These are phyloP conservation scores for Cyphomyrus discorhynchus DNA, from an alignment of 2,113 vertebrate genomes.

Conservation along the genomic window DNA sequence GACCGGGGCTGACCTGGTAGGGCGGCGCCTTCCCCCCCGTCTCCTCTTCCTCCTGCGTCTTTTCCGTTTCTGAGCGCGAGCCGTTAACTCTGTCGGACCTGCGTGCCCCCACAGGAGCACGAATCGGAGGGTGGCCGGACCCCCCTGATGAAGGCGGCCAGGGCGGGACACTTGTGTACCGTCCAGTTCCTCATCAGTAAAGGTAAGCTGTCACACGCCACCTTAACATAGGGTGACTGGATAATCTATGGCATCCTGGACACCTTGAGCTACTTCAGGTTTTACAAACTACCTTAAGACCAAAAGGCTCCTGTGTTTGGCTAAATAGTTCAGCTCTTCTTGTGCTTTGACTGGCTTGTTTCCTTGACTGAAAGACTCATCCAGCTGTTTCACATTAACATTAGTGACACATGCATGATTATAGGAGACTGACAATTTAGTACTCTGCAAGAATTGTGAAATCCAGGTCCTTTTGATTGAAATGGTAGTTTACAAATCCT, in stretches of 20 bases:
- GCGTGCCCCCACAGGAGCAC: constrained; percentile 71
- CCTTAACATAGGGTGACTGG: not conserved
- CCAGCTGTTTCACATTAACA: not conserved
- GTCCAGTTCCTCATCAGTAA: constrained; percentile 99
- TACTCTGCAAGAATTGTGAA: not conserved
- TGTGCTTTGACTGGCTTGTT: not conserved
- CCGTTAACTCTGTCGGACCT: not conserved
- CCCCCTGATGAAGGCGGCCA: constrained; percentile 94
- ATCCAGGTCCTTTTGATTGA: not conserved
- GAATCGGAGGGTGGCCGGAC: constrained; percentile 97
- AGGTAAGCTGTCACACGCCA: constrained; percentile 54
- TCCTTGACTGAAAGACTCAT: not conserved
- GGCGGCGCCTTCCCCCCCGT: constrained; percentile 9
- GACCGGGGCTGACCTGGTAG: constrained; percentile 92
- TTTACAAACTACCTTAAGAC: not conserved
- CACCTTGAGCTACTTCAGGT: not conserved
- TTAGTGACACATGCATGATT: not conserved
- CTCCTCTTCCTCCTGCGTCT: not conserved
- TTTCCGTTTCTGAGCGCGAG: not conserved
- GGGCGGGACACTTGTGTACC: constrained; percentile 95
- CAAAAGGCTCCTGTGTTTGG: constrained; percentile 18
- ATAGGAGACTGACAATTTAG: not conserved
- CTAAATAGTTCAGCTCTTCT: not conserved
- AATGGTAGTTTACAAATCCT: not conserved
- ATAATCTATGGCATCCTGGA: not conserved